A percentile compares a stretch with the other conserved stretches of the same genome.
phyloP scores from a whole-genome alignment of 2,797 vertebrate genomes.

The Myotis vivesi region DNA sequence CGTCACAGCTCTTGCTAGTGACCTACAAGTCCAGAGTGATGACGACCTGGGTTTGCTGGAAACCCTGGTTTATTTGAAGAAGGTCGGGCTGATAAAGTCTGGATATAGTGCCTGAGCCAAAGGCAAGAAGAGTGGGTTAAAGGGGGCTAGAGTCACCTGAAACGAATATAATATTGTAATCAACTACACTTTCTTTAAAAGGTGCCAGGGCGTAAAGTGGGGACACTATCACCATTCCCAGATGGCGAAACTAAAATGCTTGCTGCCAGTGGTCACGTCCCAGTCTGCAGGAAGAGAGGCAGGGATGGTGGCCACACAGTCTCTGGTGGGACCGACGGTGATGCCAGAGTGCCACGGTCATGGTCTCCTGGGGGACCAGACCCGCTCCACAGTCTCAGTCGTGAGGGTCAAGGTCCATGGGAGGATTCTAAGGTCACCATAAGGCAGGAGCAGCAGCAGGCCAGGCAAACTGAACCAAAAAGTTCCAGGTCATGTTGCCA shows the following conservation, averaged over 20 bases:
- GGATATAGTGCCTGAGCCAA: not conserved
- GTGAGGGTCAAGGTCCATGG: not conserved
- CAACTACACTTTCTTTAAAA: not conserved
- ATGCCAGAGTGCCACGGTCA: fast-evolving
- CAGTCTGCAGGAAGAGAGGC: not conserved
- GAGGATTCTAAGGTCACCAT: not conserved
- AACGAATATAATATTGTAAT: too few relatives aligned
- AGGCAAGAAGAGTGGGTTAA: not conserved
- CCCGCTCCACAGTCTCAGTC: not conserved
- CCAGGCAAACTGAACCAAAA: not conserved
- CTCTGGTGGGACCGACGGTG: not conserved
- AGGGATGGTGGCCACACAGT: fast-evolving
- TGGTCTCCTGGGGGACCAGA: not conserved
- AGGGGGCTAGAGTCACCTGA: not conserved
- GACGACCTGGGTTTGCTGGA: not conserved
- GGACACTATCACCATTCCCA: not conserved
- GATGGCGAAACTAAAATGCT: not conserved
- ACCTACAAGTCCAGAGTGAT: not conserved
- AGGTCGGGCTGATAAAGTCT: not conserved
- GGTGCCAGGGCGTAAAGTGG: not conserved
- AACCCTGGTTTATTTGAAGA: not conserved
- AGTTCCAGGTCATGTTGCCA: not conserved
- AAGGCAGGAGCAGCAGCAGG: not conserved
- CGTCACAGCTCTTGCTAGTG: not conserved
- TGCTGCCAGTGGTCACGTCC: fast-evolving